Percentiles rank a stretch among this genome's conserved stretches.
These are phyloP conservation scores for Petaurus breviceps DNA, from an alignment of 2,113 vertebrate species.

Conservation along the genomic window DNA sequence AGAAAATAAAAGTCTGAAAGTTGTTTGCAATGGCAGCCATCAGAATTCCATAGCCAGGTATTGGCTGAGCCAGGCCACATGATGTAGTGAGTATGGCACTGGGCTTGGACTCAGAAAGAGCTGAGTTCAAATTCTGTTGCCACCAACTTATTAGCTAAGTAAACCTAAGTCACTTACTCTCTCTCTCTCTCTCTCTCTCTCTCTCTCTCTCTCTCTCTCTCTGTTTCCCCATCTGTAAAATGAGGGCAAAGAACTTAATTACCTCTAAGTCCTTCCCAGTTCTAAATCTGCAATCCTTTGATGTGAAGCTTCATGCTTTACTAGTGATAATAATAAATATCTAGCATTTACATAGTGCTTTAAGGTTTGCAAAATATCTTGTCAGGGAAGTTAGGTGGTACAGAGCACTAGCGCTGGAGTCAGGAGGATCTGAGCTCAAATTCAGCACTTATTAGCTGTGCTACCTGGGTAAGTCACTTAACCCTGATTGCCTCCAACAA, in stretches of 20 bases:
- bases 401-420: too few species aligned
- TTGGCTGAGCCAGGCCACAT: neutral
- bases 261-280: neutral
- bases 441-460: neutral
- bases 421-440: too few species aligned
- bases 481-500: neutral
- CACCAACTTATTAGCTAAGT: neutral
- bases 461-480: too few species aligned
- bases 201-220: neutral
- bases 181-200: conserved; percentile 15
- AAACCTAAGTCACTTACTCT: neutral
- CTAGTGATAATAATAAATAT: neutral
- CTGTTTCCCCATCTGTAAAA: conserved; percentile 7
- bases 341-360: neutral
- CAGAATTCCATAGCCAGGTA: neutral
- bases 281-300: neutral
- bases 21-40: neutral
- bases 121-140: neutral
- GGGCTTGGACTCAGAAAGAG: neutral
- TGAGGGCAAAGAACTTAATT: neutral
- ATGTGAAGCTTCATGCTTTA: neutral
- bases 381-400: too few species aligned
- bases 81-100: neutral
- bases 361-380: neutral
- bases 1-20: neutral